Percentiles rank a stretch among this genome's conserved stretches.
These are phyloP conservation scores for Falco naumanni DNA, from an alignment of 2,797 vertebrate species.

Conservation along the genomic window DNA sequence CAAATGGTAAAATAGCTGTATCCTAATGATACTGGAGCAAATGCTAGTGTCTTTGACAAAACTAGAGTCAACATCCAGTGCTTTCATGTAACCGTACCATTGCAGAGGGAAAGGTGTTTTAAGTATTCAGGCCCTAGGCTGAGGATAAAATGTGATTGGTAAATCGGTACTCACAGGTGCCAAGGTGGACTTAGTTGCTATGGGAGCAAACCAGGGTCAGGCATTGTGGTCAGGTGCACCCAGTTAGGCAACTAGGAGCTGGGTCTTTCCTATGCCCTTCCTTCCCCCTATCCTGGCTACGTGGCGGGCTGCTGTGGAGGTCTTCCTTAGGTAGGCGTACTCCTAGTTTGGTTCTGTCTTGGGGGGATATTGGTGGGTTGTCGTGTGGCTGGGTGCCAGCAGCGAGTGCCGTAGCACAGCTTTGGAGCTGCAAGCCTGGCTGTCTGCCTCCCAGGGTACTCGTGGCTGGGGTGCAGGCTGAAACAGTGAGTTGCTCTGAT, in stretches of 20 bases:
- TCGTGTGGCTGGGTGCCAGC: neutral
- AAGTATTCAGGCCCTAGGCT: neutral
- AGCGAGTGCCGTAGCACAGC: fast-evolving
- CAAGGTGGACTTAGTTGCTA: neutral
- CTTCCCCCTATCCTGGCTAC: neutral
- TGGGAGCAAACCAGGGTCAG: neutral
- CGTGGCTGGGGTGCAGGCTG: fast-evolving
- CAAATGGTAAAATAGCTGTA: neutral
- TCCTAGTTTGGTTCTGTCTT: fast-evolving
- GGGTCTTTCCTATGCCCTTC: neutral
- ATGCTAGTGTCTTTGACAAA: neutral
- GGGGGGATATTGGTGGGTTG: fast-evolving
- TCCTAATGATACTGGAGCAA: neutral
- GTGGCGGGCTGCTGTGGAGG: neutral
- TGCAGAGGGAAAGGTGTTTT: neutral
- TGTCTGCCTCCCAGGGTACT: fast-evolving
- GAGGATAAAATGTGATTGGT: neutral
- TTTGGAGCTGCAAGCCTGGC: neutral
- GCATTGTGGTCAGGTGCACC: neutral
- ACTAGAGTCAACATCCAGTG: neutral
- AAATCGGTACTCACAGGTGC: neutral
- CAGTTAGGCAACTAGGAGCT: neutral
- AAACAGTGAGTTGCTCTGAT: fast-evolving
- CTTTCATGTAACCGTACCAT: neutral
- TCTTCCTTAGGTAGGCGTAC: fast-evolving